A percentile compares a stretch with the other conserved stretches of the same genome.
phyloP scores from a whole-genome alignment of 1,140 invertebrate species.

The Spodoptera frugiperda region DNA sequence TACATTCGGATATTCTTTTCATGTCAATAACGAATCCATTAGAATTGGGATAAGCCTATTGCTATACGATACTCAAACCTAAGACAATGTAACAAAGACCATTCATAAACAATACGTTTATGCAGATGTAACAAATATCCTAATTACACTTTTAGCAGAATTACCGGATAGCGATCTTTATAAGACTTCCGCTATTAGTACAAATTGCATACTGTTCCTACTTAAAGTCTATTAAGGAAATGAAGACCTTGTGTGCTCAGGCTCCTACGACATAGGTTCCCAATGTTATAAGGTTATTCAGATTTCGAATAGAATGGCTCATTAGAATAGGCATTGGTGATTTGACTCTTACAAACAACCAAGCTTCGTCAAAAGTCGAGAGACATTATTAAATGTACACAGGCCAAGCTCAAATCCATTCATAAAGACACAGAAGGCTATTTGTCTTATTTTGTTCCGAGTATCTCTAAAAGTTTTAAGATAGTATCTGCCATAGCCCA shows the following conservation, averaged over 20 bases:
- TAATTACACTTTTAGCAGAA: neutral
- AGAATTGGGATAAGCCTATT: too few species aligned
- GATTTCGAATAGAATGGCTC: neutral
- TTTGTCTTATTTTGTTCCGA: neutral
- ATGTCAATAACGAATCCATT: too few species aligned
- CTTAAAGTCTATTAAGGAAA: conserved; percentile 32
- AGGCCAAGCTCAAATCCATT: too few species aligned
- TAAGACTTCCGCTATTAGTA: conserved; percentile 29
- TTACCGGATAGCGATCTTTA: conserved; percentile 29
- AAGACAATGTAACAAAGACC: too few species aligned
- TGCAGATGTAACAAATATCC: neutral
- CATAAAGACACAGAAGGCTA: neutral
- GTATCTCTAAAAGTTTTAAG: neutral
- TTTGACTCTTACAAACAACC: too few species aligned
- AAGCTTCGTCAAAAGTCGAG: too few species aligned
- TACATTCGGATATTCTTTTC: too few species aligned
- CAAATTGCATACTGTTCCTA: conserved; percentile 37
- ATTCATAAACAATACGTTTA: too few species aligned
- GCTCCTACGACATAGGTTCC: neutral
- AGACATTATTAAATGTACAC: too few species aligned
- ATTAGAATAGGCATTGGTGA: too few species aligned
- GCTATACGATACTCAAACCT: too few species aligned
- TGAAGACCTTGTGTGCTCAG: conserved; percentile 20
- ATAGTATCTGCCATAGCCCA: neutral
- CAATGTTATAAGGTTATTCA: neutral